Percentiles rank a stretch among this genome's conserved stretches.
phyloP scores from a whole-genome alignment of 2,797 vertebrate species.

The Thamnophis elegans region DNA sequence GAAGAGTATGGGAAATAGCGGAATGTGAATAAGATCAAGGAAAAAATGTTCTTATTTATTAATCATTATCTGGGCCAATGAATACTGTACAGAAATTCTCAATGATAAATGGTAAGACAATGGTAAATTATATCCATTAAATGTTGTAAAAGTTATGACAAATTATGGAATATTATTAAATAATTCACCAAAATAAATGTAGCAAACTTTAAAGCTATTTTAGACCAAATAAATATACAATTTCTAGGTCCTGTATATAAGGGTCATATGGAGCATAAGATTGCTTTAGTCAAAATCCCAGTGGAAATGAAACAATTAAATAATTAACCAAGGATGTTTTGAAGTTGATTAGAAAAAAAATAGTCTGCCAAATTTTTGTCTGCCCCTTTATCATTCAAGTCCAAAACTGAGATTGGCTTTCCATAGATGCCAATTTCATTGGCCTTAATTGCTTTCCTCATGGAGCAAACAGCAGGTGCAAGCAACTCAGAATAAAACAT shows the following conservation, averaged over 20 bases:
- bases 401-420: neutral
- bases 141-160: neutral
- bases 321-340: neutral
- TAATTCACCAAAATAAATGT: neutral
- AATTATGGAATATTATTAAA: neutral
- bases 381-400: neutral
- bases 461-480: neutral
- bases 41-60: neutral
- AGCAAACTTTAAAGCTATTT: neutral
- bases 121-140: neutral
- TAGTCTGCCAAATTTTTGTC: neutral
- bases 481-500: neutral
- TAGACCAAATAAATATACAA: neutral
- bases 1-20: neutral
- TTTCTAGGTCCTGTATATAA: neutral
- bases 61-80: neutral
- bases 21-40: neutral
- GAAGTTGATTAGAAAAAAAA: neutral
- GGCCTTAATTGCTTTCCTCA: neutral
- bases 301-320: neutral
- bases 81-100: neutral
- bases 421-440: neutral
- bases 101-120: neutral
- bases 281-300: neutral
- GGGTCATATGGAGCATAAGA: neutral